Evolutionary conservation across 1,140 invertebrate species (phyloP), one percentile per base, ranked within the genome.

Genomic region (Cherax quadricarinatus): DNA sequence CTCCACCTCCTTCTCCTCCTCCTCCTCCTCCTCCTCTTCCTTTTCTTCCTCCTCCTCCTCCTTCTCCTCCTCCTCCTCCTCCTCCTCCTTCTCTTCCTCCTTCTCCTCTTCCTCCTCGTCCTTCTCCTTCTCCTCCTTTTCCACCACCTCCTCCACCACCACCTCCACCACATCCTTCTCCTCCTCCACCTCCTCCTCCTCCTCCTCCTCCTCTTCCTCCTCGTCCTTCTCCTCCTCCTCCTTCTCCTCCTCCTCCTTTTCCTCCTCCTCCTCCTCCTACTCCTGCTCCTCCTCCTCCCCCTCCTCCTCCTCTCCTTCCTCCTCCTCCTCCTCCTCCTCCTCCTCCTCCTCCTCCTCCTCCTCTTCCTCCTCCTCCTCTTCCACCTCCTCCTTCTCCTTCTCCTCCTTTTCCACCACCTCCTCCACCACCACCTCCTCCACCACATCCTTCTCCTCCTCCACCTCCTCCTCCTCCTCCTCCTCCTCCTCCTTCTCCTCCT

Each of bases 291-390:
- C 81, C 3, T 24, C 48, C 21, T 53, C 7, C 4, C 66, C 12
- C 24, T 4, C 30, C 83, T n/a, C 24, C 14, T 1, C 83, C 6
- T 7, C 24, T 57, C 57, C 57, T n/a, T 14, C 18, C 24, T n/a
- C 83, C n/a, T 30, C 51, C 57, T 62, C 82, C 51, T n/a, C 53
- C 18, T 41, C 14, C n/a, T 30, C 53, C 30, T 10, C 53, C 30
- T 49, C 30, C 57, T 30, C 51, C 30, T n/a, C 53, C 82, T 41
- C 49, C 53, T 53, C 24, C 53, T 10, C 30, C 30, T 21, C 51
- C 51, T 60, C 82, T 62, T n/a, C 82, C 82, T 41, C n/a, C 51
- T 12, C 51, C n/a, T n/a, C n/a, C n/a, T n/a, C n/a, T n/a, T n/a
- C n/a, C n/a, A n/a, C n/a, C n/a, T n/a, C n/a, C n/a, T n/a, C n/a